Evolutionary conservation across 2,113 vertebrate genomes (phyloP), one percentile per base, ranked within the genome.

Genomic region (Nipponia nippon): DNA sequence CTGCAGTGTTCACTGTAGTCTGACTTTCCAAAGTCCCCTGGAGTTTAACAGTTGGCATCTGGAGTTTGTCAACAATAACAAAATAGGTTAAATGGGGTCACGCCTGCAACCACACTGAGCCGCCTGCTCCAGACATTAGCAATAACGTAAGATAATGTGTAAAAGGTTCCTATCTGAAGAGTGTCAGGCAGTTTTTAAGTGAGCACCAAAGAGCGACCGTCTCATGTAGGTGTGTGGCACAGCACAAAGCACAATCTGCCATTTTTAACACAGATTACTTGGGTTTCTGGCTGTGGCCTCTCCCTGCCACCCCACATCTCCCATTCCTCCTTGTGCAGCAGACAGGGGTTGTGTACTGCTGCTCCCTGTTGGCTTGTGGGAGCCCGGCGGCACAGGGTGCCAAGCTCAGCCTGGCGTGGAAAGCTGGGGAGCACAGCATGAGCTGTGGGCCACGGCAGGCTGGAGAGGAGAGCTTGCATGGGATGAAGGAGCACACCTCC

Each of bases 311-410:
- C 0, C n/a, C 47, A 12, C 53, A 5, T 3, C 1, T 62, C 18
- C 25, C 16, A 0, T 27, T 65, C 18, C 66, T 65, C 36, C 25
- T 20, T 5, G 18, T 10, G n/a, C 79, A 36, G 29, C 36, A 13
- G 34, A 12, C 2, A 1, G 30, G 0, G 1, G 16, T 5, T 4
- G 9, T 4, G 27, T 1, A 0, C 16, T 36, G n/a, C 69, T 50
- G 13, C 29, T 72, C 79, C 36, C 32, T 2, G 6, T 3, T 11
- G 21, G 20, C 20, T 40, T 9, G 9, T 4, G 3, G 26, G 16
- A 55, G 11, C 16, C 19, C 5, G 3, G 11, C 0, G 2, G 21
- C 69, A n/a, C 25, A 9, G 44, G 26, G 19, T 8, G 7, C 42
- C 30, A 26, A 12, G 40, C 34, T 40, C 65, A 46, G 71, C 58